Evolutionary conservation across 2,113 vertebrate genomes (phyloP).

Genomic region (Daboia siamensis): DNA sequence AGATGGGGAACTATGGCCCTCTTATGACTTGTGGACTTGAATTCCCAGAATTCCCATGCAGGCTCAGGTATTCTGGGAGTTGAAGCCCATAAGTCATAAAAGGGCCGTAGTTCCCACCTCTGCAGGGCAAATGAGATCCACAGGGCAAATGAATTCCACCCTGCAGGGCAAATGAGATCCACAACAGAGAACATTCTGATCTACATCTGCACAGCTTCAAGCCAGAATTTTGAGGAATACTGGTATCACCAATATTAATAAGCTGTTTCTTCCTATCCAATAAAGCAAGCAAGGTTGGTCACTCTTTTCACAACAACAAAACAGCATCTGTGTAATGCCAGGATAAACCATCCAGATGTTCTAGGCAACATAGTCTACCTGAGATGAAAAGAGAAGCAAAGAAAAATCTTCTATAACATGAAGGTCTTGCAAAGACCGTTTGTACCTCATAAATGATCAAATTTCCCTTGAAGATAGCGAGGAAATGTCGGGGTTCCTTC

Average conservation of each 20-base stretch:
- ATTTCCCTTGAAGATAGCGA: constrained; percentile 87
- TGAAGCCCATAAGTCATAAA: background rate
- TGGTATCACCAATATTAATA: background rate
- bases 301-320: background rate
- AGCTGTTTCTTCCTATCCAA: background rate
- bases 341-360: background rate
- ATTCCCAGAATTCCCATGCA: background rate
- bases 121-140: background rate
- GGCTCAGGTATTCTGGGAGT: background rate
- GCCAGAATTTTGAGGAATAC: background rate
- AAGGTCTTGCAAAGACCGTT: background rate
- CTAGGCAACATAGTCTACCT: background rate
- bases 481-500: constrained; percentile 87
- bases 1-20: background rate
- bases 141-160: background rate
- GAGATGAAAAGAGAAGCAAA: background rate
- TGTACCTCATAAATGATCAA: constrained; percentile 85
- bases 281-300: background rate
- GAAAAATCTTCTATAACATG: background rate
- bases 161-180: background rate
- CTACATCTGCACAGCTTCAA: background rate
- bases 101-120: background rate
- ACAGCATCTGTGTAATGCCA: background rate
- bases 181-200: background rate
- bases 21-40: background rate